Conservation (phyloP, 1,140 invertebrate species). For the Hetaerina americana region DNA sequence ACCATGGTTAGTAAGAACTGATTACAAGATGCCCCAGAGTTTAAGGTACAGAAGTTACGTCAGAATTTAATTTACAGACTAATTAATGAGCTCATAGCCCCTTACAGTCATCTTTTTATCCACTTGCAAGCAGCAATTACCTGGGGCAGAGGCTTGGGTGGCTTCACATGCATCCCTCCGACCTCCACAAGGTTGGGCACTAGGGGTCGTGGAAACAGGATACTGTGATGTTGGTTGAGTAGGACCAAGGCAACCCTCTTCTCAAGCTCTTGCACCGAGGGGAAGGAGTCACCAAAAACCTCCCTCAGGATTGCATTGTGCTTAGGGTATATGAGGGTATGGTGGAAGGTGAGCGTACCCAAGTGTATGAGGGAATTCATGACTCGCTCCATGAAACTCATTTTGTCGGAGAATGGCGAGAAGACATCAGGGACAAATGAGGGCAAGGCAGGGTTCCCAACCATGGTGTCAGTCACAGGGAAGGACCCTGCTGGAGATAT, state of each 20-base stretch:
- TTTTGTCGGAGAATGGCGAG: constrained; percentile 28
- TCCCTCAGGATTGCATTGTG: background rate
- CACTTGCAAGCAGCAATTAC: too few species aligned
- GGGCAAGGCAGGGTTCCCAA: constrained; percentile 17
- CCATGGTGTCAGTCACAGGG: background rate
- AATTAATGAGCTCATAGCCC: too few species aligned
- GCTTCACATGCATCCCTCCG: constrained; percentile 17
- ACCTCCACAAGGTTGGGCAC: constrained; percentile 20
- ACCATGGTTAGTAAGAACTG: too few species aligned
- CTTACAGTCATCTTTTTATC: too few species aligned
- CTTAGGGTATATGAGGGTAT: background rate
- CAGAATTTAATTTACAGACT: too few species aligned
- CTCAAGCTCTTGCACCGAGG: constrained; percentile 15
- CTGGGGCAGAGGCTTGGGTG: constrained; percentile 3
- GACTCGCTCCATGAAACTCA: constrained; percentile 39
- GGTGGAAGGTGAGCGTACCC: background rate
- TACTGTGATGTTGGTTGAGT: constrained; percentile 18
- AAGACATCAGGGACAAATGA: constrained; percentile 24
- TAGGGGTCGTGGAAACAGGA: constrained; percentile 17
- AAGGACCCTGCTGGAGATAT: background rate
- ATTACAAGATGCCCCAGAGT: too few species aligned
- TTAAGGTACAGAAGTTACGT: too few species aligned
- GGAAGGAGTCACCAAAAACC: constrained; percentile 9
- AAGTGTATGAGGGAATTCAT: constrained; percentile 31
- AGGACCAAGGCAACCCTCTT: constrained; percentile 15